A percentile compares a stretch with the other conserved stretches of the same genome.
phyloP scores from a whole-genome alignment of 2,113 vertebrate species.

The Alligator sinensis region DNA sequence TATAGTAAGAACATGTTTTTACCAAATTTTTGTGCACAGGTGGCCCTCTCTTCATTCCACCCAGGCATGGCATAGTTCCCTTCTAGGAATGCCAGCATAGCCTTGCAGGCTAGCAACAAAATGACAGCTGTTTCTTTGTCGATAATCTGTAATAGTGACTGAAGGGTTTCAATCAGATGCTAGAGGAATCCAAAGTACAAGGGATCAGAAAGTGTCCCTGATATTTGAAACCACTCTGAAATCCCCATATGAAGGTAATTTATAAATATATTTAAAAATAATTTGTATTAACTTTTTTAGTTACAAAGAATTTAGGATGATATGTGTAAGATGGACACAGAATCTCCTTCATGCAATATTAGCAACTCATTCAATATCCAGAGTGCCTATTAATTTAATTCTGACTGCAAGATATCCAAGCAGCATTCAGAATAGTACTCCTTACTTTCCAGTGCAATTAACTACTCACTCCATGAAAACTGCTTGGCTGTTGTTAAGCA shows the following conservation, averaged over 20 bases:
- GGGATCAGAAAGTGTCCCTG: not conserved
- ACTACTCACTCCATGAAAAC: slow-evolving; percentile 24
- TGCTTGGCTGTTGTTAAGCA: not conserved
- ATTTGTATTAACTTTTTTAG: not conserved
- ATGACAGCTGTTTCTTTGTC: not conserved
- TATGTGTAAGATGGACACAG: not conserved
- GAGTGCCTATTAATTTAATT: not conserved
- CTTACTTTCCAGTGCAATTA: slow-evolving; percentile 21
- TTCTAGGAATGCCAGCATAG: not conserved
- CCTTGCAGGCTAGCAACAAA: not conserved
- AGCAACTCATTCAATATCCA: not conserved
- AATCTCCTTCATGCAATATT: not conserved
- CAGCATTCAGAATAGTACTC: not conserved
- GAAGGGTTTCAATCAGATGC: not conserved
- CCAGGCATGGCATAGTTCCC: not conserved
- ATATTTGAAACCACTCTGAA: not conserved
- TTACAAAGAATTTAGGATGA: not conserved
- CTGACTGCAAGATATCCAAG: slow-evolving; percentile 6
- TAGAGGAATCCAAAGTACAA: not conserved
- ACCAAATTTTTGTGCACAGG: not conserved
- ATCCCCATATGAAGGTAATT: not conserved
- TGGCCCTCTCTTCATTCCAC: not conserved
- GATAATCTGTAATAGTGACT: not conserved
- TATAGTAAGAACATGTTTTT: not conserved
- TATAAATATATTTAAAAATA: not conserved